A percentile compares a stretch with the other conserved stretches of the same genome.
Evolutionary conservation across 2,797 vertebrate species (phyloP).

Genomic region (Xiphorhynchus erythropygius): DNA sequence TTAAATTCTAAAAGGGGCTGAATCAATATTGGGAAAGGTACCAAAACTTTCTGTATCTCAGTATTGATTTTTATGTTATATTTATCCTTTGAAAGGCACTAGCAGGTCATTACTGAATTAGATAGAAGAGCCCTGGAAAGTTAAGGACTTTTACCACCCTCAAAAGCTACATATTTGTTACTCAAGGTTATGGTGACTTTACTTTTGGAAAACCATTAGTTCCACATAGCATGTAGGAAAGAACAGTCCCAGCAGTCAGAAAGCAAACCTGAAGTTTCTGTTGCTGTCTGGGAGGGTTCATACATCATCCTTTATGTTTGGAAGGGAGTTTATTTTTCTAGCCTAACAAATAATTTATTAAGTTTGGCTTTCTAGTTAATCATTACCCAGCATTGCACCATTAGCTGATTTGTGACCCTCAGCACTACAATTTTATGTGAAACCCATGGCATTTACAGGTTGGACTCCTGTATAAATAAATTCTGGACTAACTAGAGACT

Average conservation of each 20-base stretch:
- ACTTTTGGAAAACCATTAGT: not conserved
- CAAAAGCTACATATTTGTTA: not conserved
- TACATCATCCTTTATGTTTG: not conserved
- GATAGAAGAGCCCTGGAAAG: not conserved
- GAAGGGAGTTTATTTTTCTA: not conserved
- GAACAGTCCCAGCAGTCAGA: not conserved
- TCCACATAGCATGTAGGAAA: not conserved
- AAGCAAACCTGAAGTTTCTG: not conserved
- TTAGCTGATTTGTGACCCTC: not conserved
- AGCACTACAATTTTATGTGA: not conserved
- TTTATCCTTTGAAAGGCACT: conserved; percentile 27
- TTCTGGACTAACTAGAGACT: not conserved
- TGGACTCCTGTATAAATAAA: not conserved
- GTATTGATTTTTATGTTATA: conserved; percentile 19
- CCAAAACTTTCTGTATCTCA: not conserved
- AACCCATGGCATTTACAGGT: not conserved
- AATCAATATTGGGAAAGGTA: conserved; percentile 38
- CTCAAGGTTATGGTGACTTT: not conserved
- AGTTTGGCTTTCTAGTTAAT: not conserved
- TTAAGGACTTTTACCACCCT: not conserved
- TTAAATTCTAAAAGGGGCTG: not conserved
- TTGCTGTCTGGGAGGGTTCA: not conserved
- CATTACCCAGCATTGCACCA: not conserved
- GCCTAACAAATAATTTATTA: not conserved
- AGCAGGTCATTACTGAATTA: not conserved